Conservation (phyloP, 2,113 vertebrate species). For the Lophotis ruficrista region DNA sequence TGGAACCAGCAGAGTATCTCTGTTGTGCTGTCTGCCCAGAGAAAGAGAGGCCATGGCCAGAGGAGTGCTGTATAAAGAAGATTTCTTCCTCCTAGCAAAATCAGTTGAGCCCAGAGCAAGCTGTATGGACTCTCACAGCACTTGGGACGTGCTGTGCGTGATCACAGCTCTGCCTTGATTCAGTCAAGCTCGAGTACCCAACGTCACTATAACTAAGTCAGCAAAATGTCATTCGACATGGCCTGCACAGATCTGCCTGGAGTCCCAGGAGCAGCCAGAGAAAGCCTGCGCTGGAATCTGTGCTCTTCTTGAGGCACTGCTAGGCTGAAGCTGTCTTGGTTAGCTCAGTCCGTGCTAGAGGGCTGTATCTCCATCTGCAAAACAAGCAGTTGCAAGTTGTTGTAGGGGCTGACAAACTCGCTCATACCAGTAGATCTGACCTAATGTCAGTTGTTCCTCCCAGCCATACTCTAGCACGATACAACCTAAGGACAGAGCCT, state of each 20-base stretch:
- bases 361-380: neutral
- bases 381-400: neutral
- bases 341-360: neutral
- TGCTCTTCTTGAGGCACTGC: neutral
- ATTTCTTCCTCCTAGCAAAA: neutral
- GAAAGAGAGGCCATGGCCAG: neutral
- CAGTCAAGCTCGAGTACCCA: neutral
- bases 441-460: neutral
- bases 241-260: neutral
- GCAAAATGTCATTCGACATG: accelerated
- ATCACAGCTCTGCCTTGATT: neutral
- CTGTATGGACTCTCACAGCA: neutral
- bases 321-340: neutral
- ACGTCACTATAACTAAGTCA: neutral
- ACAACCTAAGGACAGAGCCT: neutral
- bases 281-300: accelerated
- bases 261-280: neutral
- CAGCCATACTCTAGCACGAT: accelerated
- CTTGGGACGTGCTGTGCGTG: neutral
- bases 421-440: neutral
- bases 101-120: neutral
- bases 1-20: neutral
- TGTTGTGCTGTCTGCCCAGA: neutral
- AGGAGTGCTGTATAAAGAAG: neutral
- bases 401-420: neutral